Evolutionary conservation across 2,113 vertebrate genomes (phyloP).

Genomic region (Urocynchramus pylzowi): DNA sequence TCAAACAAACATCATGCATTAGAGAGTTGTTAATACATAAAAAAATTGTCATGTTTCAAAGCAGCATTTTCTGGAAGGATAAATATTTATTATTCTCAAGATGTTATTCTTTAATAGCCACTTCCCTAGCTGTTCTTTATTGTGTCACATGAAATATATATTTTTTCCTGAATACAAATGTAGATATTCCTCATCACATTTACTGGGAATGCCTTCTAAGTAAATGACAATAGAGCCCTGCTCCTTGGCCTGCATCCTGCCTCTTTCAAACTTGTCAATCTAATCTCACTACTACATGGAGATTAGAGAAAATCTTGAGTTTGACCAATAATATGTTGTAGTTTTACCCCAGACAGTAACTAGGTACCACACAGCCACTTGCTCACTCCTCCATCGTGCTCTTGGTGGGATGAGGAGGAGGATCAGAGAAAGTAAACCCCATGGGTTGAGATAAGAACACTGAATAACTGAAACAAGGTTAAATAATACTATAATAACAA

Average conservation of each 20-base stretch:
- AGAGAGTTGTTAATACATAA: neutral
- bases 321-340: neutral
- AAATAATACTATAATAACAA: neutral
- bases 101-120: neutral
- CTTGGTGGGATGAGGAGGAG: rapidly evolving
- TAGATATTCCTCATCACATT: neutral
- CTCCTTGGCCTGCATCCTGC: neutral
- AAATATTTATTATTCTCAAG: neutral
- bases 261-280: neutral
- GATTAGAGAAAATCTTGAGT: neutral
- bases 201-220: neutral
- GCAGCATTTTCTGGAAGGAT: neutral
- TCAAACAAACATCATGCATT: neutral
- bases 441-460: neutral
- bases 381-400: rapidly evolving
- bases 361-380: neutral
- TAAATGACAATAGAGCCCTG: neutral
- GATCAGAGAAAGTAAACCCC: neutral
- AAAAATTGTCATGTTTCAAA: neutral
- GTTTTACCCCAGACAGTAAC: neutral
- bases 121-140: neutral
- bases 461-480: neutral
- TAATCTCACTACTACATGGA: neutral
- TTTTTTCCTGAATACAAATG: neutral
- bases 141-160: neutral